These are phyloP conservation scores for Lacerta viridis DNA, from an alignment of 2,797 vertebrate genomes.

Conservation along the genomic window DNA sequence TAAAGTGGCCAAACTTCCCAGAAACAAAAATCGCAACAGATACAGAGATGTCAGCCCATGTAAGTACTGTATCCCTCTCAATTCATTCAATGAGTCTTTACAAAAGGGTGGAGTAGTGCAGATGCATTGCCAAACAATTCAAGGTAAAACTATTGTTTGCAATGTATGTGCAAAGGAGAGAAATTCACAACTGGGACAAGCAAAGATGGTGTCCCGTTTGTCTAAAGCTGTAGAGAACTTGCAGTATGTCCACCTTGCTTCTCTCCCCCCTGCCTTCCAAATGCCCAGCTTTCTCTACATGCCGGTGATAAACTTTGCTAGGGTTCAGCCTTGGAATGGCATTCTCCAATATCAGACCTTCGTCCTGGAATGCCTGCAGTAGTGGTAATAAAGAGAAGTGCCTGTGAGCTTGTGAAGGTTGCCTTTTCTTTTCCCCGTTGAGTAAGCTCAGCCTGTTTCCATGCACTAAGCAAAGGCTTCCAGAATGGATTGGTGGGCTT, in stretches of 20 bases:
- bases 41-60: conserved; percentile 99
- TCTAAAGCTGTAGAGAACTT: not conserved
- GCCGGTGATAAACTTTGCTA: not conserved
- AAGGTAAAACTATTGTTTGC: not conserved
- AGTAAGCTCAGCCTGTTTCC: not conserved
- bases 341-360: not conserved
- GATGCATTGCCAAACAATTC: not conserved
- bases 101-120: not conserved
- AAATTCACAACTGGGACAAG: not conserved
- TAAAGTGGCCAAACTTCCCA: conserved; percentile 93
- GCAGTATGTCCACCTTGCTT: too few relatives aligned
- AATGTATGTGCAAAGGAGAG: not conserved
- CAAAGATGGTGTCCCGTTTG: not conserved
- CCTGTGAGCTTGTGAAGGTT: not conserved
- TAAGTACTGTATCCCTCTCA: conserved; percentile 81
- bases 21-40: conserved; percentile 97
- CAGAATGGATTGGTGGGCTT: not conserved
- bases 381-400: not conserved
- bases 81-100: conserved; percentile 29
- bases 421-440: not conserved
- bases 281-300: too few relatives aligned
- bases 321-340: not conserved
- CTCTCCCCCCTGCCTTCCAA: too few relatives aligned
- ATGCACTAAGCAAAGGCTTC: not conserved
- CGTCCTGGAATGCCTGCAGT: too few relatives aligned